These are phyloP conservation scores for Melierax canorus DNA, from an alignment of 2,113 vertebrate genomes.

Conservation along the genomic window DNA sequence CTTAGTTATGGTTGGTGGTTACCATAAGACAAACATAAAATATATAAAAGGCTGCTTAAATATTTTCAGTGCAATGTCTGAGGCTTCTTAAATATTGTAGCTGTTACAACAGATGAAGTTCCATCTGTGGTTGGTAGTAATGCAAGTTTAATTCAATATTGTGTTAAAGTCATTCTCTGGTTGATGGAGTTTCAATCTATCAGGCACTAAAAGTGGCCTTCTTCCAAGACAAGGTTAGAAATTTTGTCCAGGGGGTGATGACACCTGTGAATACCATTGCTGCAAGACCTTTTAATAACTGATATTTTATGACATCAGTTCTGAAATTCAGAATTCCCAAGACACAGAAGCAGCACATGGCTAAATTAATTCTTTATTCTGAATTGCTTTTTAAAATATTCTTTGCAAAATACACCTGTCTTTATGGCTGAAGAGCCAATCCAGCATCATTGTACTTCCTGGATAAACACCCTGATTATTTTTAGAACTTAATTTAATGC, in stretches of 20 bases:
- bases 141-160: slow-evolving; percentile 6
- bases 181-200: slow-evolving; percentile 6
- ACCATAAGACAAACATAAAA: not conserved
- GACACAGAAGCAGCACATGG: not conserved
- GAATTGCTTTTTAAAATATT: not conserved
- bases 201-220: not conserved
- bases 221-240: not conserved
- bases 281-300: not conserved
- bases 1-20: not conserved
- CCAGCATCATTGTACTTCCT: not conserved
- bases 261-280: not conserved
- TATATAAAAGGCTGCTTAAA: not conserved
- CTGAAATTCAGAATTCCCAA: not conserved
- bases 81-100: slow-evolving; percentile 26
- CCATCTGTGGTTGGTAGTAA: slow-evolving; percentile 17
- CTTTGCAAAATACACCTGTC: not conserved
- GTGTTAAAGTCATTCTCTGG: not conserved
- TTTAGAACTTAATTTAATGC: not conserved
- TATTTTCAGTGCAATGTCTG: slow-evolving; percentile 18
- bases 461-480: not conserved
- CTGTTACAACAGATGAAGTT: slow-evolving; percentile 43
- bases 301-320: not conserved
- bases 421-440: not conserved
- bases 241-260: not conserved
- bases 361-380: not conserved